Base-by-base conservation (phyloP, 2,888 invertebrate species). In the Arenicola marina region DNA sequence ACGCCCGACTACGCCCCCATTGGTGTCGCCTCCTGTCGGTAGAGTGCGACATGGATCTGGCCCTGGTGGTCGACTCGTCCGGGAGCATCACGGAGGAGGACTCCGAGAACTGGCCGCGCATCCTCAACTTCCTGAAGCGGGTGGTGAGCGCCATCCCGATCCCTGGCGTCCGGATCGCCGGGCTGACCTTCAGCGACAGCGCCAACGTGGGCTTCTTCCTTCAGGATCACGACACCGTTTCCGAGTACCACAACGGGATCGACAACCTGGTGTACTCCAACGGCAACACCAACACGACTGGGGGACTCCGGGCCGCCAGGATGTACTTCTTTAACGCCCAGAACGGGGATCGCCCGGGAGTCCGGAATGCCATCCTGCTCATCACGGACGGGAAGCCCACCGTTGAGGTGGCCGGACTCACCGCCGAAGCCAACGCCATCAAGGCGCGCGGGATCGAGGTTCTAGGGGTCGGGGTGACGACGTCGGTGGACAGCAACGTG, bases 241-340 rank as follows among this genome's bases (percentile, higher is more conserved):
- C 11, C 15, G n/a, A 48, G 48, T 11, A 21, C 48, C 15, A 21
- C 18, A 7, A 7, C n/a, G 48, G 18, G 18, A 48, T 48, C 7
- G 26, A 48, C 24, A 48, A 11, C 7, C 11, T 24, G 48, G 7
- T 21, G 18, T 48, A 48, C 24, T 11, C 11, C 48, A 7, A 24
- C 7, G 48, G 48, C 48, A 24, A 48, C 26, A 48, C 48, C 18
- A 48, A 48, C 26, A 48, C 48, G 48, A 48, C 48, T 11, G 48
- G 48, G 7, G 48, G 18, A 7, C 7, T 48, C 18, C 15, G 26
- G 15, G 7, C 26, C 7, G 48, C 48, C 48, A 11, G 48, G n/a
- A 24, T n/a, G 48, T 24, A n/a, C 18, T 7, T 48, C n/a, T 48
- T 48, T 24, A 24, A n/a, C 26, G 18, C 15, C 18, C 7, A 7